phyloP scores from a whole-genome alignment of 2,113 vertebrate genomes.

The Corythoichthys intestinalis region DNA sequence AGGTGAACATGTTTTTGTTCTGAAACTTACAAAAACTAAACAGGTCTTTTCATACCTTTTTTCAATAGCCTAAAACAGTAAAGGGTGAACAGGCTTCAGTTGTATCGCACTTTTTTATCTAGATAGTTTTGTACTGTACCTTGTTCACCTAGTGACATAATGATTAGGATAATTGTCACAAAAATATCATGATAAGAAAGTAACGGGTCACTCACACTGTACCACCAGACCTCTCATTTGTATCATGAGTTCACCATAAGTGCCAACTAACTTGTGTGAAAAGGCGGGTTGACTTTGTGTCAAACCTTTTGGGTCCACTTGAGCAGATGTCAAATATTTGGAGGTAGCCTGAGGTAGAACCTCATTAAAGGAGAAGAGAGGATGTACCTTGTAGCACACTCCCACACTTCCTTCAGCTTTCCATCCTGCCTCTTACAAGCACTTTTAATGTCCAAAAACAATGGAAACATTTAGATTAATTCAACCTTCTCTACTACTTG shows the following conservation, averaged over 20 bases:
- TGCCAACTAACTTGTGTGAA: slow-evolving; percentile 30
- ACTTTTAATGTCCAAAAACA: background rate
- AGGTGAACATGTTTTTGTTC: slow-evolving; percentile 36
- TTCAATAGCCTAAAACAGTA: background rate
- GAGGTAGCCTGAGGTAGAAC: slow-evolving; percentile 44
- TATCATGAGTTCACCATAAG: background rate
- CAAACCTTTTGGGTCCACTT: slow-evolving; percentile 43
- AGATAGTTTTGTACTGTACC: background rate
- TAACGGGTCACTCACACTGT: background rate
- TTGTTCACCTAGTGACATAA: background rate
- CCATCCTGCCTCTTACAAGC: slow-evolving; percentile 5
- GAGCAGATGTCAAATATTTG: slow-evolving; percentile 43
- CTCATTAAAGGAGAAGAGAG: slow-evolving; percentile 45
- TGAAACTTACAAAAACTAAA: background rate
- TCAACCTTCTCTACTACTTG: background rate
- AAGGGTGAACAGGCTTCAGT: background rate
- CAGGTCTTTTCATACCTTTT: slow-evolving; percentile 12
- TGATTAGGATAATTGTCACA: background rate
- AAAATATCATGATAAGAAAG: background rate
- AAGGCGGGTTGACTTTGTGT: slow-evolving; percentile 28
- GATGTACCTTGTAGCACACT: slow-evolving; percentile 47
- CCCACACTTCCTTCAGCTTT: slow-evolving; percentile 35
- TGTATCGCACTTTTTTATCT: background rate
- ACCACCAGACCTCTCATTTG: background rate
- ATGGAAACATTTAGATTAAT: background rate